phyloP scores from a whole-genome alignment of 1,140 invertebrate species.

The Solen grandis region DNA sequence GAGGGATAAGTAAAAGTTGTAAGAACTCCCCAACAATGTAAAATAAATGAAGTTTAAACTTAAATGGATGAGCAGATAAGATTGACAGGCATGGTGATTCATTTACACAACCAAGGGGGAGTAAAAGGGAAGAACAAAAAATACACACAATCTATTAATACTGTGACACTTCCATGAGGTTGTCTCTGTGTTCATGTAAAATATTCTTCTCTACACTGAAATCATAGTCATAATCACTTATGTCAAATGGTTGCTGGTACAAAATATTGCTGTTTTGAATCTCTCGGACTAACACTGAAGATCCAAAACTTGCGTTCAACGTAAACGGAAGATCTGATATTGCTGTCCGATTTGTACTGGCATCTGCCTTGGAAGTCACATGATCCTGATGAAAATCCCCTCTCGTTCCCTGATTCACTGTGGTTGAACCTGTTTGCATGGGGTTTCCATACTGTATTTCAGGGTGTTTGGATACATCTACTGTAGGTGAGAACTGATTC shows the following conservation, averaged over 20 bases:
- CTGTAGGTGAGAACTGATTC: slow-evolving; percentile 8
- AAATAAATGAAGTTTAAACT: no score
- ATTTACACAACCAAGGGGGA: no score
- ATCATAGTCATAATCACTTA: slow-evolving; percentile 21
- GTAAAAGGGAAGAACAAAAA: no score
- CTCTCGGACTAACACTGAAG: not conserved
- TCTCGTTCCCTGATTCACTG: not conserved
- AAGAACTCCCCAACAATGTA: no score
- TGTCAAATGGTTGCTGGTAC: slow-evolving; percentile 26
- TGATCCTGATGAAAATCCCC: not conserved
- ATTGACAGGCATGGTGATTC: no score
- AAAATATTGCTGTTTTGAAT: slow-evolving; percentile 8
- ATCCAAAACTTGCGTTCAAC: not conserved
- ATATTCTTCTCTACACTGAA: slow-evolving; percentile 23
- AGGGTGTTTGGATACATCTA: slow-evolving; percentile 23
- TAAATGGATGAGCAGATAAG: no score
- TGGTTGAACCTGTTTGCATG: not conserved
- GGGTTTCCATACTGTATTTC: slow-evolving; percentile 31
- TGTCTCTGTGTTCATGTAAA: slow-evolving; percentile 25
- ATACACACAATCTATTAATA: no score
- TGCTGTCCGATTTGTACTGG: not conserved
- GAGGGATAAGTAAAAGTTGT: no score
- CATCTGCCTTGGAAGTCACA: not conserved
- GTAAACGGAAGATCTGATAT: slow-evolving; percentile 34
- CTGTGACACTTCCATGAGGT: not conserved